phyloP scores from a whole-genome alignment of 2,113 vertebrate species.

The Burhinus oedicnemus region DNA sequence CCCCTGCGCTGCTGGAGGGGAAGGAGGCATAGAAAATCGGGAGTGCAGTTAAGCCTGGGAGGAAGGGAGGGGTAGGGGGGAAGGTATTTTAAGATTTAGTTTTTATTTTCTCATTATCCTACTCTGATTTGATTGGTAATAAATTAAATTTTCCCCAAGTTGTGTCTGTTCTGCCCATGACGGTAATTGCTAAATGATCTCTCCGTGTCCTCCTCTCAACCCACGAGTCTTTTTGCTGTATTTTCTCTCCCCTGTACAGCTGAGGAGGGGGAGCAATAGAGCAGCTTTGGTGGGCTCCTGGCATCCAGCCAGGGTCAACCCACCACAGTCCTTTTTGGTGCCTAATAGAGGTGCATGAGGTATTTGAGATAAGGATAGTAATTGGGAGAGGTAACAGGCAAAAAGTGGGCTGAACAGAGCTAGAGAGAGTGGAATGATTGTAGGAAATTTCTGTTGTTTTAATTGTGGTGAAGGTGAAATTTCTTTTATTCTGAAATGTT shows the following conservation, averaged over 20 bases:
- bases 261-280: neutral
- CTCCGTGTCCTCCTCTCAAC: neutral
- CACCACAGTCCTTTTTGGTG: neutral
- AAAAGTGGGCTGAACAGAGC: neutral
- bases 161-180: neutral
- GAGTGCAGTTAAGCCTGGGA: neutral
- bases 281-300: neutral
- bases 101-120: neutral
- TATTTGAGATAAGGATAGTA: neutral
- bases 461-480: neutral
- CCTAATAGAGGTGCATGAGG: neutral
- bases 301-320: neutral
- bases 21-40: neutral
- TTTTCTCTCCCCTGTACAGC: neutral
- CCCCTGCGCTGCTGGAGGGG: accelerated
- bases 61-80: neutral
- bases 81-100: neutral
- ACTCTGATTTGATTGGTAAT: neutral
- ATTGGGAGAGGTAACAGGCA: neutral
- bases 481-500: neutral
- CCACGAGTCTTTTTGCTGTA: neutral
- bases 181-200: neutral
- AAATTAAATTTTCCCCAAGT: neutral
- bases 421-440: neutral
- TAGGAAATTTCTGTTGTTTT: neutral